Evolutionary conservation across 2,888 invertebrate genomes (phyloP).

Genomic region (Prosopocoilus inquinatus): DNA sequence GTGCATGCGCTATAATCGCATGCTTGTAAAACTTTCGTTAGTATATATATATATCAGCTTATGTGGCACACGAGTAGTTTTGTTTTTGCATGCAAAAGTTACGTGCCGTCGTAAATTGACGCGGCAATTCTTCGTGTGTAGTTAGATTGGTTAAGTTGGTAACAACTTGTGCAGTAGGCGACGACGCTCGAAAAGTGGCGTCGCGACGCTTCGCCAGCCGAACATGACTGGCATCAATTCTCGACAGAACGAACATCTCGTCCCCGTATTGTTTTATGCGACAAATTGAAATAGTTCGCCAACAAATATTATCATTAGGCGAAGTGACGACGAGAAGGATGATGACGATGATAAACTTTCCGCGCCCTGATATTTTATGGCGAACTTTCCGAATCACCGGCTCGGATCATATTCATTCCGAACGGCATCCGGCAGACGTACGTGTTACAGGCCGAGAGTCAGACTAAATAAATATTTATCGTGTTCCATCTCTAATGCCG

Average conservation of each 20-base stretch:
- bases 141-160: constrained; percentile 19
- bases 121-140: constrained; percentile 18
- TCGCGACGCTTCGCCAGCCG: constrained; percentile 5
- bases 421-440: too few species aligned
- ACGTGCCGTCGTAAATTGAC: constrained; percentile 15
- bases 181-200: not conserved
- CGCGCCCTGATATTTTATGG: too few species aligned
- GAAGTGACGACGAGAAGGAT: too few species aligned
- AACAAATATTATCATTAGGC: not conserved
- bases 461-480: too few species aligned
- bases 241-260: constrained; percentile 1
- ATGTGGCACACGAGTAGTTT: not conserved
- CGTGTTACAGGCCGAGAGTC: too few species aligned
- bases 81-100: constrained; percentile 8
- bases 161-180: constrained; percentile 6
- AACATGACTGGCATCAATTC: constrained; percentile 14
- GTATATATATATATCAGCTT: not conserved
- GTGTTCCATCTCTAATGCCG: too few species aligned
- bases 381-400: too few species aligned
- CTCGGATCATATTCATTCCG: too few species aligned
- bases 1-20: not conserved
- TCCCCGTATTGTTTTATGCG: constrained; percentile 5
- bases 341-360: too few species aligned
- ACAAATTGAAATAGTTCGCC: not conserved
- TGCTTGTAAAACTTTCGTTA: constrained; percentile 3